phyloP scores from a whole-genome alignment of 1,140 invertebrate genomes.

The Cydia fagiglandana region DNA sequence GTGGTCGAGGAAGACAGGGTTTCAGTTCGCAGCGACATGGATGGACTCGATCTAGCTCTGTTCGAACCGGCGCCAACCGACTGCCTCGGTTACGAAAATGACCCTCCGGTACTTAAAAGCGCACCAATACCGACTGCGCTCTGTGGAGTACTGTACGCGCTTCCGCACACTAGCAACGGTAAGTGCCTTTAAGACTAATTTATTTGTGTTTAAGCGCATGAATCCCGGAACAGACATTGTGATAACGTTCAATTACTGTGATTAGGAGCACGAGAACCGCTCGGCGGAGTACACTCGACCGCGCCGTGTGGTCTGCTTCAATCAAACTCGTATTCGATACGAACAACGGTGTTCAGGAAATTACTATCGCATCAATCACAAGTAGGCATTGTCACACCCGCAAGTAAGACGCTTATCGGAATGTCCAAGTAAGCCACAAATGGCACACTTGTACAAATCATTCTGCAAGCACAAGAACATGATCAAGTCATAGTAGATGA shows the following conservation, averaged over 20 bases:
- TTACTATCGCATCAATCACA: constrained; percentile 73
- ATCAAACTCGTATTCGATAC: constrained; percentile 69
- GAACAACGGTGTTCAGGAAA: constrained; percentile 70
- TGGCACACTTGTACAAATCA: background rate
- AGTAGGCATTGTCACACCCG: constrained; percentile 62
- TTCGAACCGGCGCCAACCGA: constrained; percentile 82
- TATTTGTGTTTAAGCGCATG: constrained; percentile 44
- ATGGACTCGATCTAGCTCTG: constrained; percentile 83
- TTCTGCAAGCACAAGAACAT: background rate
- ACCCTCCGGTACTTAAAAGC: constrained; percentile 55
- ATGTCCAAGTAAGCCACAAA: constrained; percentile 23
- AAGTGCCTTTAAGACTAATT: constrained; percentile 49
- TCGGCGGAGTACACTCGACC: constrained; percentile 31
- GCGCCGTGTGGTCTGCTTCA: constrained; percentile 51
- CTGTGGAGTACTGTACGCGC: constrained; percentile 66
- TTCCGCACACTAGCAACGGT: constrained; percentile 60
- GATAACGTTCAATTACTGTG: constrained; percentile 53
- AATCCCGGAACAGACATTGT: constrained; percentile 46
- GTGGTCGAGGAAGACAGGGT: constrained; percentile 69
- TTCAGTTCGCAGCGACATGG: constrained; percentile 83
- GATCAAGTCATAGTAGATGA: background rate
- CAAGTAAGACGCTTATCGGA: constrained; percentile 41
- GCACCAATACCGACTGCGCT: constrained; percentile 54
- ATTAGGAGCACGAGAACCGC: constrained; percentile 51
- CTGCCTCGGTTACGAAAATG: constrained; percentile 57